Evolutionary conservation across 2,797 vertebrate species (phyloP).

Genomic region (Hydrocynus forskahlii): DNA sequence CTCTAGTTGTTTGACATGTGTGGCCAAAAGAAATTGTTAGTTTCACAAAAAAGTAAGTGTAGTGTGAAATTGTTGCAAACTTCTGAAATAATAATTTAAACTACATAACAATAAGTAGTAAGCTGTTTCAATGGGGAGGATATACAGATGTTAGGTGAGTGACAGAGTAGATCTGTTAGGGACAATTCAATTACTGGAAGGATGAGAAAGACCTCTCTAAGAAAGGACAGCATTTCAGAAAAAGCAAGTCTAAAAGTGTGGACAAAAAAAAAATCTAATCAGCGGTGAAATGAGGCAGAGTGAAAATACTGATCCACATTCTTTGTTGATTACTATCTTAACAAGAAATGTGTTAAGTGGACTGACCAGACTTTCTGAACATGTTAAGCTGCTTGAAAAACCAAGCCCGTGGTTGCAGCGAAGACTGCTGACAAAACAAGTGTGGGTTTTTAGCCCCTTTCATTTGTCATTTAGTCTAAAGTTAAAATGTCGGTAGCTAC

Average conservation of each 20-base stretch:
- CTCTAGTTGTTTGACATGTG: no score
- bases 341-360: no score
- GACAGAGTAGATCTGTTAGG: neutral
- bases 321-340: neutral
- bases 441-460: neutral
- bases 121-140: neutral
- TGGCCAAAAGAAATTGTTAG: no score
- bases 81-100: neutral
- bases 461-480: constrained; percentile 54
- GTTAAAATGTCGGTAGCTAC: constrained; percentile 63
- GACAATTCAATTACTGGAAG: neutral
- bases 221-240: neutral
- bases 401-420: neutral
- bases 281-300: neutral
- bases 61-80: no score
- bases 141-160: neutral
- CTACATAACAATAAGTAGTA: neutral
- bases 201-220: neutral
- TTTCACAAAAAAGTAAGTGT: no score
- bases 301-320: neutral
- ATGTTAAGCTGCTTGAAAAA: neutral
- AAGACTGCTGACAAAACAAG: constrained; percentile 18
- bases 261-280: neutral
- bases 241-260: neutral
- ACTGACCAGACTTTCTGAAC: neutral